Base-by-base conservation (phyloP, 2,888 invertebrate genomes). In the Coelogynopora nodosa region DNA sequence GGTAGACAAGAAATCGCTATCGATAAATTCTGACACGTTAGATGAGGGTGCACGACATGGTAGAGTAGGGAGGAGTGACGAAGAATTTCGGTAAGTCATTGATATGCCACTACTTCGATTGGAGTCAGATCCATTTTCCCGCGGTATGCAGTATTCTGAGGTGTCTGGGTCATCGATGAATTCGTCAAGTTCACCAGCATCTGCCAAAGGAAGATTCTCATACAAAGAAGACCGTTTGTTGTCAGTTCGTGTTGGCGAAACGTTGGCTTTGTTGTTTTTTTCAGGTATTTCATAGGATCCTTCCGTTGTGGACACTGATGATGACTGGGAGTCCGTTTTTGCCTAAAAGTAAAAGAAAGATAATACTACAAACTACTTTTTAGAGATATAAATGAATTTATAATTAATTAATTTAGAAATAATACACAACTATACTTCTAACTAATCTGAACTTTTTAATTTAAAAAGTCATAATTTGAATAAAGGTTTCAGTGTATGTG, bases 231-330 rank as follows among this genome's bases (percentile, higher is more conserved):
- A 84, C n/a, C 49, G 49, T 30, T 26, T 84, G 49, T 5, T 23
- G 84, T 26, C 1, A n/a, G 82, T 26, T 18, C 84, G n/a, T 30
- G 31, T 27, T 30, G 84, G 49, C 10, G 85, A 31, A n/a, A 67
- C 27, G 81, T 2, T 84, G 83, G 1, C 18, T 23, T 28, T 0
- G 84, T 67, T 82, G 18, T 31, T 82, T n/a, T 82, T 82, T 29
- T 31, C 30, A 23, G 84, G 84, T 26, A 67, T 29, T 84, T 84
- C 84, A 26, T 67, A 31, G 31, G 84, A 31, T n/a, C 84, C 84
- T 27, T 31, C 30, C 2, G 31, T 13, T 5, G 5, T 30, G 83
- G 31, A 82, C 30, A 82, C 30, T 5, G 74, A 74, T 26, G 83
- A 82, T n/a, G 31, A 31, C n/a, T 30, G 30, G 2, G 83, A 30